Evolutionary conservation across 2,113 vertebrate genomes (phyloP).

Genomic region (Tragulus kanchil): DNA sequence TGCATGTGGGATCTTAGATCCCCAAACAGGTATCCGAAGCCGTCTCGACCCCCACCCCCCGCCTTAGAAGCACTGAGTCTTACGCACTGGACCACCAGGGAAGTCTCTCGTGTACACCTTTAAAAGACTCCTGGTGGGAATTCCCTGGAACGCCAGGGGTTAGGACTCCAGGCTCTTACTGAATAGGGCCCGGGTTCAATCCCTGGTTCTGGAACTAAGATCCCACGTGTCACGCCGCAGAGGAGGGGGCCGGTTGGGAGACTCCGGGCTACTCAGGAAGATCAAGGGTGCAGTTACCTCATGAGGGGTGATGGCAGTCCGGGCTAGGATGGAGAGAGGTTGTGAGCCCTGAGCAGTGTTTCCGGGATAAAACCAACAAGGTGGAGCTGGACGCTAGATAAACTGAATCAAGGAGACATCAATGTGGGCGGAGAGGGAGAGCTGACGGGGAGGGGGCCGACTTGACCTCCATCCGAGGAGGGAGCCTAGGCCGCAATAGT

Average conservation of each 20-base stretch:
- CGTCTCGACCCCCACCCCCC: neutral
- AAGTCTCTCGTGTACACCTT: neutral
- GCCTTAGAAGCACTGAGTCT: neutral
- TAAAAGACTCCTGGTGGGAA: neutral
- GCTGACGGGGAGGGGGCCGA: too few species aligned
- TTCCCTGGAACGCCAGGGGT: neutral
- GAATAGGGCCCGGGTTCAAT: neutral
- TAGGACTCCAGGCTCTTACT: neutral
- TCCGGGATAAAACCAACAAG: neutral
- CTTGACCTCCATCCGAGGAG: neutral
- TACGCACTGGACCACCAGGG: neutral
- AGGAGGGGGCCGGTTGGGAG: neutral
- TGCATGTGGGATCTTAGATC: neutral
- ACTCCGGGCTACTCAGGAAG: neutral
- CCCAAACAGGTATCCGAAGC: neutral
- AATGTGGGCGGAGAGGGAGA: neutral
- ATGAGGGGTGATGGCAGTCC: neutral
- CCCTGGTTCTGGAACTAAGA: neutral
- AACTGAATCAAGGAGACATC: neutral
- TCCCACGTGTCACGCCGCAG: neutral
- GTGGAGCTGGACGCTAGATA: neutral
- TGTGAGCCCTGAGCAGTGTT: neutral
- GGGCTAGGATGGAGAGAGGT: neutral
- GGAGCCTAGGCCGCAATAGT: neutral
- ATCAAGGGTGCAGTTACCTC: neutral